Evolutionary conservation across 2,888 invertebrate genomes (phyloP).

Genomic region (Andrena marginata): DNA sequence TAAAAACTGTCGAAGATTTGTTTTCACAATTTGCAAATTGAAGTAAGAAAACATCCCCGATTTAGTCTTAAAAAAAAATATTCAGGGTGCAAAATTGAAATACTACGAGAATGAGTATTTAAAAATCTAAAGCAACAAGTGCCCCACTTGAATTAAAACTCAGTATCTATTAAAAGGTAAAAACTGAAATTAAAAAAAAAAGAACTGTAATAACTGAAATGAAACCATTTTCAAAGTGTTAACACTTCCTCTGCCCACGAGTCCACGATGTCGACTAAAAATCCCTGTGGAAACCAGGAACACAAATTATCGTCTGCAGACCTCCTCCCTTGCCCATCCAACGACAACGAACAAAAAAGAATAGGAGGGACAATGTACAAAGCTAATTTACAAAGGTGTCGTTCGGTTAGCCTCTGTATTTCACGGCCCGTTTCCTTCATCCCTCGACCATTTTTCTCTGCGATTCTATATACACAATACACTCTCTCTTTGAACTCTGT

Average conservation of each 20-base stretch:
- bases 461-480: conserved; percentile 58
- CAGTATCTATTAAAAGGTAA: too few relatives aligned
- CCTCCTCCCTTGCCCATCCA: conserved; percentile 11
- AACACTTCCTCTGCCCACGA: conserved; percentile 19
- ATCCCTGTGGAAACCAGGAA: not conserved
- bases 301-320: not conserved
- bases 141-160: too few relatives aligned
- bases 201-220: too few relatives aligned
- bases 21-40: too few relatives aligned
- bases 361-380: conserved; percentile 54
- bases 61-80: too few relatives aligned
- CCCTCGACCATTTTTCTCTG: conserved; percentile 24
- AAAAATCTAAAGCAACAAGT: too few relatives aligned
- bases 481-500: conserved; percentile 52
- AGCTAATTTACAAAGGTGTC: conserved; percentile 72
- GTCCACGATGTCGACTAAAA: not conserved
- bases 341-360: conserved; percentile 33
- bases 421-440: conserved; percentile 52
- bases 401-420: conserved; percentile 65
- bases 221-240: not conserved
- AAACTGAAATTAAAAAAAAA: too few relatives aligned
- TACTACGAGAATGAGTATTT: too few relatives aligned
- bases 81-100: too few relatives aligned
- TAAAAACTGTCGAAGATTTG: not conserved
- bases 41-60: too few relatives aligned